These are phyloP conservation scores for Salminus brasiliensis DNA, from an alignment of 2,113 vertebrate genomes.

Conservation along the genomic window DNA sequence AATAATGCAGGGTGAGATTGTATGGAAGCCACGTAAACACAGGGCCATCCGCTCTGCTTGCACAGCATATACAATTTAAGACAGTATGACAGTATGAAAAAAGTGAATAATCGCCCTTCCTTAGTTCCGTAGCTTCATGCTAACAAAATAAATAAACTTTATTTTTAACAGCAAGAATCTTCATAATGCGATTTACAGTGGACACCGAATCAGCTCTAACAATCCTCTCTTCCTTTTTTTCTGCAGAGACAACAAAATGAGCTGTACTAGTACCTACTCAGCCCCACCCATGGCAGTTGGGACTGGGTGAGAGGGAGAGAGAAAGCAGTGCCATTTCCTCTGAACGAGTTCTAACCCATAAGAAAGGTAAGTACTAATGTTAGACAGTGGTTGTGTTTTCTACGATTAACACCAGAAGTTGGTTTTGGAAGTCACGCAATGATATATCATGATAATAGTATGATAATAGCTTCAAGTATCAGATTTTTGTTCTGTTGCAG, in stretches of 20 bases:
- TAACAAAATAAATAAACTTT: too few species aligned
- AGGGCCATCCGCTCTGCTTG: too few species aligned
- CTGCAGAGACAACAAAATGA: slow-evolving; percentile 73
- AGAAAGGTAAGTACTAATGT: slow-evolving; percentile 15
- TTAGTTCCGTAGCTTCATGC: slow-evolving; percentile 23
- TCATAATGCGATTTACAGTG: neutral
- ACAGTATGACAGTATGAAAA: too few species aligned
- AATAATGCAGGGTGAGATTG: too few species aligned
- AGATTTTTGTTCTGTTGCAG: neutral
- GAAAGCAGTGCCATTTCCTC: slow-evolving; percentile 1
- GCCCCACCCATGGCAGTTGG: slow-evolving; percentile 75
- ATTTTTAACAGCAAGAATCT: too few species aligned
- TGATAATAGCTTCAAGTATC: neutral
- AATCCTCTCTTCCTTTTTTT: slow-evolving; percentile 28
- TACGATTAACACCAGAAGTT: neutral
- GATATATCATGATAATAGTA: neutral
- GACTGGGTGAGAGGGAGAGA: slow-evolving; percentile 77
- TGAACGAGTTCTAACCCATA: slow-evolving; percentile 13
- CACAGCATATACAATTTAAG: too few species aligned
- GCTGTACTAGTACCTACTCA: slow-evolving; percentile 66
- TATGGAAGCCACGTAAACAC: too few species aligned
- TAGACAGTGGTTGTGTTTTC: neutral
- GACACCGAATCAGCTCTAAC: neutral
- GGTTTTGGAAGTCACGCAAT: neutral
- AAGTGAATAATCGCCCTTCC: neutral